Percentiles rank a stretch among this genome's conserved stretches.
Evolutionary conservation across 2,888 invertebrate species (phyloP).

Genomic region (Apocheima hispidaria): DNA sequence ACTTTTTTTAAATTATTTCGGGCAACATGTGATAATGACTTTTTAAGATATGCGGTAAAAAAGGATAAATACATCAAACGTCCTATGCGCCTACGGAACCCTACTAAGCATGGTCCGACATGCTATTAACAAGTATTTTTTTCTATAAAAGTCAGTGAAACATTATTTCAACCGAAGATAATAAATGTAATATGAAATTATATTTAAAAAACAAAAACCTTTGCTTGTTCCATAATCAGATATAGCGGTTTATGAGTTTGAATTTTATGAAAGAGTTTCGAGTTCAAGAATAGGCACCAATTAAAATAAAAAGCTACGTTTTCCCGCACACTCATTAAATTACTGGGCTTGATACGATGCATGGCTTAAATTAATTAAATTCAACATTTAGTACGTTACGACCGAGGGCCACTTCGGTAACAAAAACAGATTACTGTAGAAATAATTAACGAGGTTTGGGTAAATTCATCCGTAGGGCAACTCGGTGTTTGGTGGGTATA

Average conservation of each 20-base stretch:
- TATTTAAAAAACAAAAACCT: no score
- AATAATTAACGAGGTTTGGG: constrained; percentile 22
- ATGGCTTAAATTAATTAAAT: constrained; percentile 19
- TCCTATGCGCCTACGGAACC: no score
- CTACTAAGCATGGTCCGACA: no score
- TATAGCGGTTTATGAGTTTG: background rate
- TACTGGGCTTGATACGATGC: constrained; percentile 7
- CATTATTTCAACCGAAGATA: no score
- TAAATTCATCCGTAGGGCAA: background rate
- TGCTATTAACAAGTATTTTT: no score
- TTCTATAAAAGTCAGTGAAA: no score
- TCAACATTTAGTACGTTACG: constrained; percentile 20
- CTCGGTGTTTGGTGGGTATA: background rate
- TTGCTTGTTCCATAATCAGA: no score
- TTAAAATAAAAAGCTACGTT: constrained; percentile 12
- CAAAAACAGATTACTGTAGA: constrained; percentile 24
- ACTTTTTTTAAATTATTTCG: no score
- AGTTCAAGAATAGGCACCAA: background rate
- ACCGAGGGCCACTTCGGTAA: constrained; percentile 12
- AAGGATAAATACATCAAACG: no score
- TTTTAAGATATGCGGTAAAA: no score
- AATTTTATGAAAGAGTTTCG: background rate
- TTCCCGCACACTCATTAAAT: constrained; percentile 12
- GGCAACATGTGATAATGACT: no score
- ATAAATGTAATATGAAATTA: no score